Percentiles rank a stretch among this genome's conserved stretches.
These are phyloP conservation scores for Cydia strobilella DNA, from an alignment of 1,140 invertebrate genomes.

Conservation along the genomic window DNA sequence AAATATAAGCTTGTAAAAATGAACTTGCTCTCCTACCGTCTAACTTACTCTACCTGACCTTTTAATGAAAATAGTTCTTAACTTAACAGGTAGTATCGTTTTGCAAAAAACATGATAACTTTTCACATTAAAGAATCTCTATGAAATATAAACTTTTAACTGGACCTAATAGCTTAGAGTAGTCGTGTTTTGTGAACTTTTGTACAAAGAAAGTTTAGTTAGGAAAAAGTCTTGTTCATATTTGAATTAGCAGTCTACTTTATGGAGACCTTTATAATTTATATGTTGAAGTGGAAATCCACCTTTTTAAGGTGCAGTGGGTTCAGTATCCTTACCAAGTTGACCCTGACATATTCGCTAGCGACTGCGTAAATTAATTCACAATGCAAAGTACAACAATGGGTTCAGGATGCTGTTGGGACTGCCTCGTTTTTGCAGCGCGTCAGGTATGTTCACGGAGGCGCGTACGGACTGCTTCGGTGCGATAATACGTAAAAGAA, in stretches of 20 bases:
- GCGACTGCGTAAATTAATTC: too few relatives aligned
- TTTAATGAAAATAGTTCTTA: neutral
- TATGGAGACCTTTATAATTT: neutral
- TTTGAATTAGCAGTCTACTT: neutral
- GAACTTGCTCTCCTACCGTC: neutral
- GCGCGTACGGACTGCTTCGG: too few relatives aligned
- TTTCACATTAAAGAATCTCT: conserved; percentile 17
- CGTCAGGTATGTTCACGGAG: too few relatives aligned
- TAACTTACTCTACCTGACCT: neutral
- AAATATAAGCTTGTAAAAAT: neutral
- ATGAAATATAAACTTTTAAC: conserved; percentile 1
- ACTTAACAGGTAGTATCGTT: neutral
- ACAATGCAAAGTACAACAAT: too few relatives aligned
- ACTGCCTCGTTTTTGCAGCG: too few relatives aligned
- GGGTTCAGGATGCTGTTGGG: too few relatives aligned
- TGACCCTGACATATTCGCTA: too few relatives aligned
- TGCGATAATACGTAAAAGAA: too few relatives aligned
- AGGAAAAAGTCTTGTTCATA: neutral
- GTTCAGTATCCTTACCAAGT: too few relatives aligned
- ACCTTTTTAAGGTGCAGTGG: too few relatives aligned
- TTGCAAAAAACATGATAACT: neutral
- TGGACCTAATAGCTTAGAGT: conserved; percentile 5
- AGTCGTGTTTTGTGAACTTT: neutral
- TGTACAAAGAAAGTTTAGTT: neutral
- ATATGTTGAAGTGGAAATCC: too few relatives aligned